phyloP scores from a whole-genome alignment of 64 coral and sea anemone species.

The Orbicella faveolata region DNA sequence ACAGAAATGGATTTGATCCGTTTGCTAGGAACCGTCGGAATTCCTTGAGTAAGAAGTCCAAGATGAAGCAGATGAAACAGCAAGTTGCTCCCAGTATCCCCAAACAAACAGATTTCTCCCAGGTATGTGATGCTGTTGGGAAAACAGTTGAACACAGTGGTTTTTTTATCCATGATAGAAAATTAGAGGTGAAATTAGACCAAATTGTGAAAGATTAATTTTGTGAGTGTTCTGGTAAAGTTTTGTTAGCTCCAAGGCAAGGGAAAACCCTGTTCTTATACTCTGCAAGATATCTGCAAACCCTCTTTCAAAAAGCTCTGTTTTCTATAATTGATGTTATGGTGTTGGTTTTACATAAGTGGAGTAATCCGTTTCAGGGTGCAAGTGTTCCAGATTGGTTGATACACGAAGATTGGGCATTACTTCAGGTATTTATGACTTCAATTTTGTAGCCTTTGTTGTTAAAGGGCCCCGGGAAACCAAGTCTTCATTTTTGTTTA shows the following conservation, averaged over 20 bases:
- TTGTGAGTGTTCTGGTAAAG: too few relatives aligned
- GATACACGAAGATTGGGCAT: conserved; percentile 97
- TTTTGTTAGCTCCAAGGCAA: too few relatives aligned
- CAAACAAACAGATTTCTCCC: conserved; percentile 89
- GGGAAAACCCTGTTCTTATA: too few relatives aligned
- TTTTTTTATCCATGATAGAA: too few relatives aligned
- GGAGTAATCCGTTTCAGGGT: conserved; percentile 40
- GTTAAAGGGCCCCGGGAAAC: too few relatives aligned
- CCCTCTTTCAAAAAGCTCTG: too few relatives aligned
- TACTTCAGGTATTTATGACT: conserved; percentile 84
- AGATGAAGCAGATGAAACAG: conserved; percentile 92
- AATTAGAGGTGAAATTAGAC: too few relatives aligned
- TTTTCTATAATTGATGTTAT: too few relatives aligned
- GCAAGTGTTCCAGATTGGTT: conserved; percentile 92
- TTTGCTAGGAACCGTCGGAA: conserved; percentile 78
- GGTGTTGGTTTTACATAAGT: not conserved
- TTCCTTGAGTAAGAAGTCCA: conserved; percentile 91
- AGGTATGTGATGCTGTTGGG: conserved; percentile 11
- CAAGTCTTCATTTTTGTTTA: too few relatives aligned
- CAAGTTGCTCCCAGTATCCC: conserved; percentile 69
- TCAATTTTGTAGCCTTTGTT: too few relatives aligned
- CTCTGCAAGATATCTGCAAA: not conserved
- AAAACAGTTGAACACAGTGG: not conserved
- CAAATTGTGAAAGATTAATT: too few relatives aligned
- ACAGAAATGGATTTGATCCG: conserved; percentile 86